Evolutionary conservation across 2,797 vertebrate genomes (phyloP).

Genomic region (Bovichtus diacanthus): DNA sequence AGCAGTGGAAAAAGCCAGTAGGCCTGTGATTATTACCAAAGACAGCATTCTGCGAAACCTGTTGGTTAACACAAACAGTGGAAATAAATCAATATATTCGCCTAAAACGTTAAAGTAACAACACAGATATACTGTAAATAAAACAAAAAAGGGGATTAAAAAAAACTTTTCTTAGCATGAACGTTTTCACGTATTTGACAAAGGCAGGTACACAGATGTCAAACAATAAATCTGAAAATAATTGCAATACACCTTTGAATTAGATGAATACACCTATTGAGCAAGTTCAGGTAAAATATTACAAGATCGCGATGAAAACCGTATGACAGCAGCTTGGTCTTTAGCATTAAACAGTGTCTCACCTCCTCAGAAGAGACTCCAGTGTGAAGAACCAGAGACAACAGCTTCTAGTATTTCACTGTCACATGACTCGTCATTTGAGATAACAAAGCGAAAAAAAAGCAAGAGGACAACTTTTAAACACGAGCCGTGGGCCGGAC

Average conservation of each 20-base stretch:
- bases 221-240: background rate
- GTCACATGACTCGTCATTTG: constrained; percentile 75
- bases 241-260: background rate
- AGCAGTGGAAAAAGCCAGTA: constrained; percentile 69
- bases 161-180: no score
- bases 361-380: constrained; percentile 40
- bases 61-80: constrained; percentile 32
- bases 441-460: constrained; percentile 35
- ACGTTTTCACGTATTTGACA: background rate
- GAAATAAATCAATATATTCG: constrained; percentile 2
- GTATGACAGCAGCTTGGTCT: background rate
- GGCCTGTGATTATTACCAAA: constrained; percentile 60
- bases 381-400: constrained; percentile 17
- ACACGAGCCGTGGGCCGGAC: background rate
- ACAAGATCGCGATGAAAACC: no score
- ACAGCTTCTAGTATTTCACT: constrained; percentile 22
- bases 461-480: constrained; percentile 18
- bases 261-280: background rate
- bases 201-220: background rate
- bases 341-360: background rate
- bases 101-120: background rate
- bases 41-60: constrained; percentile 72
- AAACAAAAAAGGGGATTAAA: background rate
- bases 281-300: background rate
- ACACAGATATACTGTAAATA: background rate